These are phyloP conservation scores for Orthosia incerta DNA, from an alignment of 2,888 invertebrate genomes.

Conservation along the genomic window DNA sequence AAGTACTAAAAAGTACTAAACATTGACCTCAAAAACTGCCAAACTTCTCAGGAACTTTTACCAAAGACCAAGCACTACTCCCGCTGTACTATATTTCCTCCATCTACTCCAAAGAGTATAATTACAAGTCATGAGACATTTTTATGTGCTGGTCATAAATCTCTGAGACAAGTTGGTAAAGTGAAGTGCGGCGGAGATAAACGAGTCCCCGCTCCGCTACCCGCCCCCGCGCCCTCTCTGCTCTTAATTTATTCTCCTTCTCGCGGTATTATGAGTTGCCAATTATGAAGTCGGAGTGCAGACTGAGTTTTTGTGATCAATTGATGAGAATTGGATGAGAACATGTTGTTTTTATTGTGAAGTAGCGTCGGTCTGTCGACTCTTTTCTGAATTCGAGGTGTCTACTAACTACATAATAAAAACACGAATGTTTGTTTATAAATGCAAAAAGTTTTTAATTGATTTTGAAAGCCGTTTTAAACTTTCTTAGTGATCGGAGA, in stretches of 20 bases:
- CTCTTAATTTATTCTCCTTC: slow-evolving; percentile 73
- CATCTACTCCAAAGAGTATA: slow-evolving; percentile 48
- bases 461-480: too few species aligned
- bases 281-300: slow-evolving; percentile 59
- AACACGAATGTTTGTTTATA: too few species aligned
- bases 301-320: slow-evolving; percentile 1
- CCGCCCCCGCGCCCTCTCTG: neutral
- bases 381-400: too few species aligned
- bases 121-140: slow-evolving; percentile 66
- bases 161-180: slow-evolving; percentile 76
- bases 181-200: slow-evolving; percentile 71
- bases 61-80: too few species aligned
- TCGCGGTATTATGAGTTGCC: slow-evolving; percentile 67
- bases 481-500: too few species aligned
- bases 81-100: neutral
- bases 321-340: neutral
- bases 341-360: neutral
- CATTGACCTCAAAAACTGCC: neutral
- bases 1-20: too few species aligned
- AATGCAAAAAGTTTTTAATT: too few species aligned
- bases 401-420: too few species aligned
- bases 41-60: neutral
- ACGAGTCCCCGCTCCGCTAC: slow-evolving; percentile 52
- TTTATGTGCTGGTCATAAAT: slow-evolving; percentile 72
- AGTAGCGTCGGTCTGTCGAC: neutral